A percentile compares a stretch with the other conserved stretches of the same genome.
phyloP scores from a whole-genome alignment of 2,888 invertebrate genomes.

The Philereme transversata region DNA sequence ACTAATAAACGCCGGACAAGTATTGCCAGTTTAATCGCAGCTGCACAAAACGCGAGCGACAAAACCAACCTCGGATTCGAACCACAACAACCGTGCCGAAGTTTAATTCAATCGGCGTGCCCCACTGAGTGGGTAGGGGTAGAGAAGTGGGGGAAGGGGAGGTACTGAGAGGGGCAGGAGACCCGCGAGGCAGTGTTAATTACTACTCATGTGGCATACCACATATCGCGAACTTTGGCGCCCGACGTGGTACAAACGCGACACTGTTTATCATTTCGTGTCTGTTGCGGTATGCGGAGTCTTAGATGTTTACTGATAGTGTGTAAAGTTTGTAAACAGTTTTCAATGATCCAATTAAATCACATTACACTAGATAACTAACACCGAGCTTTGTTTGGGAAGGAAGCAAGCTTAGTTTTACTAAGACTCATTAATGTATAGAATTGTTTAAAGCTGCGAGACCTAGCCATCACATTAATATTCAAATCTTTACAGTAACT shows the following conservation, averaged over 20 bases:
- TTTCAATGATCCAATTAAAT: slow-evolving; percentile 1
- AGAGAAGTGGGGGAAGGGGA: slow-evolving; percentile 31
- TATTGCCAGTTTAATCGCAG: slow-evolving; percentile 78
- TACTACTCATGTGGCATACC: slow-evolving; percentile 80
- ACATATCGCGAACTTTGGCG: slow-evolving; percentile 81
- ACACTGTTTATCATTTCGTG: slow-evolving; percentile 74
- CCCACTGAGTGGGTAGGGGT: slow-evolving; percentile 57
- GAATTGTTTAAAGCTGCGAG: no score
- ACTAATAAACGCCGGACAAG: slow-evolving; percentile 76
- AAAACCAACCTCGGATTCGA: slow-evolving; percentile 76
- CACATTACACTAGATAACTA: background rate
- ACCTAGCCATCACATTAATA: no score
- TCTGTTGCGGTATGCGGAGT: slow-evolving; percentile 57
- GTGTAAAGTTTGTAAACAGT: slow-evolving; percentile 3
- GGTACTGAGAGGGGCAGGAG: slow-evolving; percentile 40
- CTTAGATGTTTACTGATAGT: slow-evolving; percentile 51
- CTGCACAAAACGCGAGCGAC: slow-evolving; percentile 75
- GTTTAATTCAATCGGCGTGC: slow-evolving; percentile 83
- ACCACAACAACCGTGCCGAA: slow-evolving; percentile 80
- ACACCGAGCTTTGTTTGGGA: no score
- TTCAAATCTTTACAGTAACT: no score
- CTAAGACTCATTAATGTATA: no score
- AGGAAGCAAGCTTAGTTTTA: no score
- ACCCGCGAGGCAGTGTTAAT: slow-evolving; percentile 75
- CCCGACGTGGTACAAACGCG: slow-evolving; percentile 60